Conservation (phyloP, 2,113 vertebrate genomes). For the Alethe diademata region DNA sequence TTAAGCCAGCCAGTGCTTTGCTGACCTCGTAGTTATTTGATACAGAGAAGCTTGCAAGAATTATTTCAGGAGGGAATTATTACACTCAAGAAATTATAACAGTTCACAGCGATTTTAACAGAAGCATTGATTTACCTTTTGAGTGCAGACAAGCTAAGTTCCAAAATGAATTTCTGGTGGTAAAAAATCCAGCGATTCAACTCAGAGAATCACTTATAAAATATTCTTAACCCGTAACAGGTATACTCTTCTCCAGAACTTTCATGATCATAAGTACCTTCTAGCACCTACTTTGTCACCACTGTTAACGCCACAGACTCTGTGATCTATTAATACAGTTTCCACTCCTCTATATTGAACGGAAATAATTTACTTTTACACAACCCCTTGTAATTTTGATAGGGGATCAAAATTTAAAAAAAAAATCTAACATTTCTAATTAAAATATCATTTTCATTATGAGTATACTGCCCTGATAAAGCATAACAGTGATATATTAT, state of each 20-base stretch:
- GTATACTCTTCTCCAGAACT: rapidly evolving
- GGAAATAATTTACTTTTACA: not conserved
- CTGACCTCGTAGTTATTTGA: not conserved
- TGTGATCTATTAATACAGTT: not conserved
- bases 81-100: not conserved
- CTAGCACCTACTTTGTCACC: not conserved
- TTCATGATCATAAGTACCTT: not conserved
- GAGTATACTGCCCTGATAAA: not conserved
- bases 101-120: not conserved
- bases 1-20: not conserved
- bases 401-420: not conserved
- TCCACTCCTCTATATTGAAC: not conserved
- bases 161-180: not conserved
- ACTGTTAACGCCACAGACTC: not conserved
- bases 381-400: not conserved
- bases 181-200: not conserved
- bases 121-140: not conserved
- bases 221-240: not conserved
- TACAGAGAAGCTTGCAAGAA: not conserved
- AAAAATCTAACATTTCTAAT: not conserved
- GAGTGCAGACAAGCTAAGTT: not conserved
- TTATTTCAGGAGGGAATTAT: not conserved
- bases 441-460: not conserved
- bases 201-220: not conserved
- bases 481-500: not conserved